phyloP scores from a whole-genome alignment of 2,113 vertebrate species.

The Dolichallabes microphthalmus region DNA sequence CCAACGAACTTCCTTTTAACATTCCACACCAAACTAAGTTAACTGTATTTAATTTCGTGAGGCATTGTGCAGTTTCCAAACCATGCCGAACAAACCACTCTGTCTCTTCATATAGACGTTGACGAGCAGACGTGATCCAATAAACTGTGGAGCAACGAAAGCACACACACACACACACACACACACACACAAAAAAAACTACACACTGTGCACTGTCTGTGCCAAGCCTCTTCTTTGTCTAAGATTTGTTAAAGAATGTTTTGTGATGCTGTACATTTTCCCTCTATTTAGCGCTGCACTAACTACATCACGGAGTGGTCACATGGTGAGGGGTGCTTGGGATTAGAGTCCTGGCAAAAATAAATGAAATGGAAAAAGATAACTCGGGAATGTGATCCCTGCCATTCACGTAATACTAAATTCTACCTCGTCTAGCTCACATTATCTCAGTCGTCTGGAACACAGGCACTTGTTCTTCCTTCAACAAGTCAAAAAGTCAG shows the following conservation, averaged over 20 bases:
- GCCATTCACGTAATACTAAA: neutral
- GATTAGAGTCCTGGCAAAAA: neutral
- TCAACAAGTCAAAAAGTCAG: neutral
- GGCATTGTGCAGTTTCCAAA: neutral
- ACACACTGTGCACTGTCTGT: constrained; percentile 15
- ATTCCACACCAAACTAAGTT: neutral
- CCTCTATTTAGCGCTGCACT: neutral
- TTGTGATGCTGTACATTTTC: neutral
- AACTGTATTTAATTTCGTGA: neutral
- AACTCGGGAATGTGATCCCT: constrained; percentile 45
- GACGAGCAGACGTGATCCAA: neutral
- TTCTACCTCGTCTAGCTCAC: constrained; percentile 47
- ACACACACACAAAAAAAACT: constrained; percentile 15
- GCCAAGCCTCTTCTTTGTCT: constrained; percentile 28
- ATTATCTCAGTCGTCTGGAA: constrained; percentile 56
- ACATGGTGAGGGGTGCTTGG: constrained; percentile 38
- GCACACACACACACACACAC: constrained; percentile 3
- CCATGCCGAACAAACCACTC: constrained; percentile 6
- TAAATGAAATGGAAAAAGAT: constrained; percentile 54
- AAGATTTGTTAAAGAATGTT: neutral
- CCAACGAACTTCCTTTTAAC: neutral
- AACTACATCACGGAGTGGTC: constrained; percentile 33
- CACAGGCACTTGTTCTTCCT: neutral
- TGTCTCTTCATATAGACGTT: neutral
- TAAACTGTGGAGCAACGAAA: neutral